These are phyloP conservation scores for Crematogaster levior DNA, from an alignment of 2,888 invertebrate genomes.

Conservation along the genomic window DNA sequence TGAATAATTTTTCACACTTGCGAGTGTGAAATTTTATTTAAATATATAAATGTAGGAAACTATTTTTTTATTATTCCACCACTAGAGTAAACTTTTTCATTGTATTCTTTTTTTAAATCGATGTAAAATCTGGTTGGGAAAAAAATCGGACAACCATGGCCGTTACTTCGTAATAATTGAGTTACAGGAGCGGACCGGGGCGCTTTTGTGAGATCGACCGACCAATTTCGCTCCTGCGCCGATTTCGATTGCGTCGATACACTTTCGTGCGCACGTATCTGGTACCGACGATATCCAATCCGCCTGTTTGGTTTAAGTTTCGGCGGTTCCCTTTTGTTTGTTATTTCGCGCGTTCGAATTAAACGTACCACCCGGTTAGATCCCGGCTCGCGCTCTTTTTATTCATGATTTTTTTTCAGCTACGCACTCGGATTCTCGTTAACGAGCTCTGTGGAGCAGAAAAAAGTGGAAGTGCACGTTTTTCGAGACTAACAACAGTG, in stretches of 20 bases:
- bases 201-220: constrained; percentile 58
- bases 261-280: constrained; percentile 54
- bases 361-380: constrained; percentile 63
- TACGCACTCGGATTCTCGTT: constrained; percentile 53
- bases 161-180: constrained; percentile 67
- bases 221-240: constrained; percentile 69
- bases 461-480: constrained; percentile 29
- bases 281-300: constrained; percentile 75
- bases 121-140: constrained; percentile 30
- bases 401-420: constrained; percentile 47
- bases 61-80: constrained; percentile 18
- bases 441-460: constrained; percentile 33
- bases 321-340: constrained; percentile 77
- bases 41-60: background rate
- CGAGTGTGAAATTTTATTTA: background rate
- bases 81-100: background rate
- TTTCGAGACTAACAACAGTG: background rate
- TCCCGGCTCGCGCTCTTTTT: constrained; percentile 54
- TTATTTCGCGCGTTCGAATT: constrained; percentile 77
- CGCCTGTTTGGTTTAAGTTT: constrained; percentile 79
- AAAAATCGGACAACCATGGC: constrained; percentile 36
- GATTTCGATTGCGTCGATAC: constrained; percentile 67
- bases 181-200: constrained; percentile 56
- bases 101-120: constrained; percentile 11
- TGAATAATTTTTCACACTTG: background rate